Base-by-base conservation (phyloP, 1,140 invertebrate species). In the Leptinotarsa defecta region DNA sequence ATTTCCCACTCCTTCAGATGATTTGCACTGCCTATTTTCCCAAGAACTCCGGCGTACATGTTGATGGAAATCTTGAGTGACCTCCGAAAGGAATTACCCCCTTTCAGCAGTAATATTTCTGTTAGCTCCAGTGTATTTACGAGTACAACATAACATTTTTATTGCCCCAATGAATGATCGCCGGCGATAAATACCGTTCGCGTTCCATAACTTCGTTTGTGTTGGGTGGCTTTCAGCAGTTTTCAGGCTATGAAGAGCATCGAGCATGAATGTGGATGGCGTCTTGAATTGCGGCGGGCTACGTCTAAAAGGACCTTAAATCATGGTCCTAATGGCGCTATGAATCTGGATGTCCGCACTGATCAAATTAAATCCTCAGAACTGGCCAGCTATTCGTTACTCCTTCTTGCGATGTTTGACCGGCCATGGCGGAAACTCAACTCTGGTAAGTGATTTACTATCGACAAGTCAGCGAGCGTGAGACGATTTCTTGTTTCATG, bases 281-380 rank as follows among this genome's bases (percentile, higher is more conserved):
- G 74, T 77, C 77, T 77, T 74, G 76, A 77, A 79, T 77, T 77
- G 75, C 75, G 78, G 67, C 73, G 57, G 49, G 73, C 79, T 74
- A 75, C 82, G 80, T 84, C 85, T 85, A 85, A 86, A 86, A 86
- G 85, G 81, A 77, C 81, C 81, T 77, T 84, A 85, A 80, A 85
- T 85, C 84, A 85, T 85, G 78, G 79, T 77, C 77, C 79, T 85
- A 86, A 86, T 86, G 85, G 85, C 82, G 83, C 85, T 84, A 86
- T 86, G 85, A 84, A 86, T 86, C 85, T 86, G 80, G 83, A 85
- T 84, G 85, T 85, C 84, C 84, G 81, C 83, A 81, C 81, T 84
- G 85, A 86, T 86, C 85, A 86, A 86, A 86, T 86, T 86, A 85
- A 86, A 86, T 85, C 83, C 84, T 81, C 80, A 80, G 81, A 83